Conservation (phyloP, 2,113 vertebrate species). For the Neomonachus schauinslandi region DNA sequence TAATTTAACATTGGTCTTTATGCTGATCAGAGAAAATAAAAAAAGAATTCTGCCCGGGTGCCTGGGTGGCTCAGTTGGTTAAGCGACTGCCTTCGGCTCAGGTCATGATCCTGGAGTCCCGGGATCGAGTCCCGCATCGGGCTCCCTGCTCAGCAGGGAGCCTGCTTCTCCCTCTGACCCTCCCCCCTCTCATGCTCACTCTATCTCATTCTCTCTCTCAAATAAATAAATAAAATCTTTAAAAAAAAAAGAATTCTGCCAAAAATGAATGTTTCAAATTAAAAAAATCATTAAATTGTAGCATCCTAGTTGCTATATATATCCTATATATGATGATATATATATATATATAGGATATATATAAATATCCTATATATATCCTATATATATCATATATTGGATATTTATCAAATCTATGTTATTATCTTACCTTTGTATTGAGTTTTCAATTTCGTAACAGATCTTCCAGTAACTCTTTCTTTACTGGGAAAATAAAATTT, state of each 20-base stretch:
- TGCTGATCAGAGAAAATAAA: neutral
- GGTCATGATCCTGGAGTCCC: too few relatives aligned
- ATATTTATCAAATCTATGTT: constrained; percentile 3
- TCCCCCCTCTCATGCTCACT: too few relatives aligned
- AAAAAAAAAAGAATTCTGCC: neutral
- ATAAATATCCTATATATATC: too few relatives aligned
- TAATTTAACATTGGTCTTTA: neutral
- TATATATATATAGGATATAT: too few relatives aligned
- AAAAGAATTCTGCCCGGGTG: neutral
- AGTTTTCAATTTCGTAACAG: constrained; percentile 24
- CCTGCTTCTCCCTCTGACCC: too few relatives aligned
- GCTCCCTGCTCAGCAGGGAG: too few relatives aligned
- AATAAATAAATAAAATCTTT: too few relatives aligned
- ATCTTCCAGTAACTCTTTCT: neutral
- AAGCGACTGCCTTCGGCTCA: too few relatives aligned
- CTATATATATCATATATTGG: neutral
- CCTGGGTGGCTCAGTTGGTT: too few relatives aligned
- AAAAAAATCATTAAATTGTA: neutral
- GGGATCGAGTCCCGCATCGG: too few relatives aligned
- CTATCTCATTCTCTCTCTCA: too few relatives aligned
- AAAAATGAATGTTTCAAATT: neutral
- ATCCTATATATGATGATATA: too few relatives aligned
- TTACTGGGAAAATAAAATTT: constrained; percentile 28
- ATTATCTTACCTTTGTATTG: neutral
- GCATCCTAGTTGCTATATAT: neutral